Percentiles rank a stretch among this genome's conserved stretches.
Evolutionary conservation across 2,888 invertebrate genomes (phyloP).

Genomic region (Drosophila ustulata): DNA sequence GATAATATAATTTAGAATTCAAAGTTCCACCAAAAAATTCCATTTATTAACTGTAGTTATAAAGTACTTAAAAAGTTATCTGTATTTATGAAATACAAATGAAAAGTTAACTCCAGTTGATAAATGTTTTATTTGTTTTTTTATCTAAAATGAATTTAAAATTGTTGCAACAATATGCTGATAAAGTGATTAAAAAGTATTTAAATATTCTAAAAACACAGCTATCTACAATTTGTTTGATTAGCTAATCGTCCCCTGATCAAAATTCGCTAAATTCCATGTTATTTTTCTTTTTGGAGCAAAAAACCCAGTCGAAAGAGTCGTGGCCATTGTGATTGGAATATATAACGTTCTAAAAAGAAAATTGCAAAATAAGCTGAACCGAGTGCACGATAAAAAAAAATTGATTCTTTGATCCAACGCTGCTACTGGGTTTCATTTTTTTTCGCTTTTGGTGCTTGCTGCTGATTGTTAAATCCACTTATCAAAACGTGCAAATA

Average conservation of each 20-base stretch:
- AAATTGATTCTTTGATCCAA: conserved; percentile 20
- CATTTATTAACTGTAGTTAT: too few species aligned
- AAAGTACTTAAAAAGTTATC: too few species aligned
- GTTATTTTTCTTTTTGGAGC: background rate
- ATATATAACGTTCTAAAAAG: conserved; percentile 1
- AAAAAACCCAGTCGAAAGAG: background rate
- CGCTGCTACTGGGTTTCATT: conserved; percentile 7
- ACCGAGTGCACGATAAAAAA: conserved; percentile 3
- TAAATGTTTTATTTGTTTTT: too few species aligned
- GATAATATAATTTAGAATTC: too few species aligned
- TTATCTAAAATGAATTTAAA: too few species aligned
- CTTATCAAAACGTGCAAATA: conserved; percentile 80
- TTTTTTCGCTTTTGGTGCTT: conserved; percentile 16
- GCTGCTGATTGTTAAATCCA: conserved; percentile 68
- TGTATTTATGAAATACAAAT: too few species aligned
- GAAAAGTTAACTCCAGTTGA: too few species aligned
- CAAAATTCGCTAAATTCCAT: background rate
- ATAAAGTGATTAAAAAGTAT: too few species aligned
- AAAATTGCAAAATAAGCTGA: conserved; percentile 1
- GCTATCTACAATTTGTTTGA: background rate
- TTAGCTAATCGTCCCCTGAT: background rate
- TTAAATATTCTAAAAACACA: too few species aligned
- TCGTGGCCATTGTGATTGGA: conserved; percentile 3
- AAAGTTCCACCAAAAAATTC: too few species aligned
- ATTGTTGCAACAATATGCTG: too few species aligned